Evolutionary conservation across 2,113 vertebrate species (phyloP).

Genomic region (Bujurquina vittata): DNA sequence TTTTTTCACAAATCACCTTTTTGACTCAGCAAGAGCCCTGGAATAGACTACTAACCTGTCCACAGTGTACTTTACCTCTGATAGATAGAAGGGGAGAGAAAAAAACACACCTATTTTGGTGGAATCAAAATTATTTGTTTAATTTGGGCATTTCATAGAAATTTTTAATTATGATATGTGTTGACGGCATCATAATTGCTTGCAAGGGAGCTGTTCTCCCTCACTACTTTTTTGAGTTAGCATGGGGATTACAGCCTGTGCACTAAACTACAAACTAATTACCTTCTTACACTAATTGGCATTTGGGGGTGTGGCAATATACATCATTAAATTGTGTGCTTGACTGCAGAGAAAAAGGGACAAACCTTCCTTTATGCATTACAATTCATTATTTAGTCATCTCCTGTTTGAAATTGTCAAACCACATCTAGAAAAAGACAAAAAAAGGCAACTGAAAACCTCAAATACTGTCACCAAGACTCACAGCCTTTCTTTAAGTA

Average conservation of each 20-base stretch:
- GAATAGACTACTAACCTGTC: background rate
- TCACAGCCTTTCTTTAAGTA: background rate
- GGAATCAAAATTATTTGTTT: background rate
- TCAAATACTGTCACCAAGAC: background rate
- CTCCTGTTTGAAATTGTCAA: background rate
- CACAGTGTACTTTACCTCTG: background rate
- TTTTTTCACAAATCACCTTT: background rate
- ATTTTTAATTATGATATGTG: background rate
- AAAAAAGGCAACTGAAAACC: background rate
- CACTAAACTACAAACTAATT: conserved; percentile 26
- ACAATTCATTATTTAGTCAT: background rate
- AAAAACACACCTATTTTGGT: background rate
- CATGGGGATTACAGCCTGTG: background rate
- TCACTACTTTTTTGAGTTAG: background rate
- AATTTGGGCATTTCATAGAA: conserved; percentile 6
- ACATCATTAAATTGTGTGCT: background rate
- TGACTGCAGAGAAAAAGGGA: background rate
- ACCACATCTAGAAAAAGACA: background rate
- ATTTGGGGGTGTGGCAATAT: background rate
- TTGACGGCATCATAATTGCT: conserved; percentile 10
- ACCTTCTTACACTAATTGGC: conserved; percentile 1
- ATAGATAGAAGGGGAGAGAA: background rate
- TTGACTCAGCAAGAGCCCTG: background rate
- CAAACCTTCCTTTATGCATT: background rate
- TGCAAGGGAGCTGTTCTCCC: background rate